Evolutionary conservation across 2,797 vertebrate species (phyloP).

Genomic region (Thripadectes ignobilis): DNA sequence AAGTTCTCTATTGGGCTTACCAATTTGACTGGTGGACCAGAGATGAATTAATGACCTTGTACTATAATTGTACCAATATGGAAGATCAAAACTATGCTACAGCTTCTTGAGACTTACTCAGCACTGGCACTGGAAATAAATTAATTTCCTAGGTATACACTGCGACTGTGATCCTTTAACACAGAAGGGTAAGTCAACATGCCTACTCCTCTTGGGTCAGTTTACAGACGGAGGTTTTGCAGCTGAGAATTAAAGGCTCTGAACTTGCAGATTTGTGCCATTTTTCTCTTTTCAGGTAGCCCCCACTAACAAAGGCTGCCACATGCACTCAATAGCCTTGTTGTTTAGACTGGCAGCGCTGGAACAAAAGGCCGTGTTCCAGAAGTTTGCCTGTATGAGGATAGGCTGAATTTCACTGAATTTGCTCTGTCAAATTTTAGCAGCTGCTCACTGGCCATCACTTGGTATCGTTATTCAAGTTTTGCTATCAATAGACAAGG

Average conservation of each 20-base stretch:
- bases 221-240: slow-evolving; percentile 7
- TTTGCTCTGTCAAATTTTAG: slow-evolving; percentile 23
- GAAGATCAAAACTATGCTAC: background rate
- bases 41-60: background rate
- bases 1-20: background rate
- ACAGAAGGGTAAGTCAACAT: background rate
- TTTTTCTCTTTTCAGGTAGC: slow-evolving; percentile 57
- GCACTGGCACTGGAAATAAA: background rate
- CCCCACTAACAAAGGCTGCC: slow-evolving; percentile 40
- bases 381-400: slow-evolving; percentile 36
- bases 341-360: slow-evolving; percentile 27
- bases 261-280: slow-evolving; percentile 39
- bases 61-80: background rate
- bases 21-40: background rate
- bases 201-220: background rate
- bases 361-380: slow-evolving; percentile 61
- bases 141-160: background rate
- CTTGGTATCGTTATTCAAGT: background rate
- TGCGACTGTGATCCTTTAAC: background rate
- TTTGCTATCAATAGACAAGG: background rate
- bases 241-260: background rate
- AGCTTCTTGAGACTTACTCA: background rate
- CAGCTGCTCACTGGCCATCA: background rate
- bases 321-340: slow-evolving; percentile 45
- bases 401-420: slow-evolving; percentile 35